A percentile compares a stretch with the other conserved stretches of the same genome.
phyloP scores from a whole-genome alignment of 2,797 vertebrate species.

The Channa striata region DNA sequence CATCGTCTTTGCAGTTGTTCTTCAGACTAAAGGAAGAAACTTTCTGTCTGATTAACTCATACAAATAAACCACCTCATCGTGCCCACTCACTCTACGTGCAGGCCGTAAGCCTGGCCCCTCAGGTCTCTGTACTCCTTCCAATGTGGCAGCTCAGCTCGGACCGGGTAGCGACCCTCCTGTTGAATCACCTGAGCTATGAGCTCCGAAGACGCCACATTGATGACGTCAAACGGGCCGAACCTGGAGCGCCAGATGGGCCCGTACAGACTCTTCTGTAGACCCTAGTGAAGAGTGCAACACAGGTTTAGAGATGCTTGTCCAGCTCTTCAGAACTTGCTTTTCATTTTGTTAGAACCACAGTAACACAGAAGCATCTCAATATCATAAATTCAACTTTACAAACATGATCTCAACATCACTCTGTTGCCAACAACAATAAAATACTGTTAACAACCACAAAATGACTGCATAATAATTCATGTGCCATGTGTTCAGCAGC shows the following conservation, averaged over 20 bases:
- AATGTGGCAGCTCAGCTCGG: constrained; percentile 78
- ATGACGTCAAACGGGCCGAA: constrained; percentile 79
- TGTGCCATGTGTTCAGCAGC: no score
- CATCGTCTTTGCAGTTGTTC: no score
- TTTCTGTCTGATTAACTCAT: background rate
- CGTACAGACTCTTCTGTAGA: constrained; percentile 76
- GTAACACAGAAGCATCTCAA: no score
- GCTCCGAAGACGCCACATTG: constrained; percentile 81
- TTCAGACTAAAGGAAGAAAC: background rate
- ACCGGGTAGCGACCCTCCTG: constrained; percentile 85
- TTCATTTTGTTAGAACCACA: no score
- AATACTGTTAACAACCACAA: no score
- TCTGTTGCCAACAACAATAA: no score
- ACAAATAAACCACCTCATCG: no score
- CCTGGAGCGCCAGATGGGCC: constrained; percentile 84
- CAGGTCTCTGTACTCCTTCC: constrained; percentile 85
- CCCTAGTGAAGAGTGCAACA: constrained; percentile 47
- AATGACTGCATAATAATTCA: no score
- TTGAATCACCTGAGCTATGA: constrained; percentile 81
- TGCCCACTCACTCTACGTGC: constrained; percentile 80
- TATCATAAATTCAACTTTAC: no score
- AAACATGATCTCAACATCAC: no score
- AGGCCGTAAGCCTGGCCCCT: constrained; percentile 84
- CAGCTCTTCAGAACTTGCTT: no score
- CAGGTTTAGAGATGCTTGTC: no score